These are phyloP conservation scores for Platyscapa corneri DNA, from an alignment of 1,140 invertebrate genomes.

Conservation along the genomic window DNA sequence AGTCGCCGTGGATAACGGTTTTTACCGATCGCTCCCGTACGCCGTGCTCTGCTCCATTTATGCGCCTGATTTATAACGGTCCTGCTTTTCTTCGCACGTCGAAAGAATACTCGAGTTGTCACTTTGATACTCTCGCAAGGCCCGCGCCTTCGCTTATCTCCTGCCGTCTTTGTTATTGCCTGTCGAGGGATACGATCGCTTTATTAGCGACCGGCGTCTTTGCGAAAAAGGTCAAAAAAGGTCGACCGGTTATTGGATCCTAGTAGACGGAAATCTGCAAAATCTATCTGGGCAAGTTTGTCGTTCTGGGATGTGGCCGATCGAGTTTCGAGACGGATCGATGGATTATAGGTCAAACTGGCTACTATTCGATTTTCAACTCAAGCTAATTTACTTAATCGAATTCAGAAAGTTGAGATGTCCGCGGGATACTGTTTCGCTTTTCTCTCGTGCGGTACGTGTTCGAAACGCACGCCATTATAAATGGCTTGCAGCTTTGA, in stretches of 20 bases:
- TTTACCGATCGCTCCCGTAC: background rate
- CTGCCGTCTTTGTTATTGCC: background rate
- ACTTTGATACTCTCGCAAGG: background rate
- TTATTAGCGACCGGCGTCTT: background rate
- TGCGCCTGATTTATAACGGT: conserved; percentile 40
- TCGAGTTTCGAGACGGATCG: background rate
- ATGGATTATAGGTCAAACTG: background rate
- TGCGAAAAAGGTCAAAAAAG: too few relatives aligned
- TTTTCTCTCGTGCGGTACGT: background rate
- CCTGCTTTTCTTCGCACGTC: background rate
- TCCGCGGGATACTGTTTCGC: background rate
- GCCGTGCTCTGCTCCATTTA: conserved; percentile 36
- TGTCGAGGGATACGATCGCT: background rate
- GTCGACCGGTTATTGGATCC: too few relatives aligned
- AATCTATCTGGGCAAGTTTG: background rate
- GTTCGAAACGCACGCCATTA: background rate
- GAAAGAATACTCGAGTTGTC: background rate
- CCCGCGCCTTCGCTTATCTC: background rate
- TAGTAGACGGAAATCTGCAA: background rate
- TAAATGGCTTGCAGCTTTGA: background rate
- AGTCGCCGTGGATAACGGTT: background rate
- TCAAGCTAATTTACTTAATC: background rate
- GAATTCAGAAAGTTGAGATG: too few relatives aligned
- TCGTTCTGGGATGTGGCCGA: background rate
- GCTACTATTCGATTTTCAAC: background rate